Evolutionary conservation across 2,113 vertebrate species (phyloP).

Genomic region (Rhinichthys klamathensis): DNA sequence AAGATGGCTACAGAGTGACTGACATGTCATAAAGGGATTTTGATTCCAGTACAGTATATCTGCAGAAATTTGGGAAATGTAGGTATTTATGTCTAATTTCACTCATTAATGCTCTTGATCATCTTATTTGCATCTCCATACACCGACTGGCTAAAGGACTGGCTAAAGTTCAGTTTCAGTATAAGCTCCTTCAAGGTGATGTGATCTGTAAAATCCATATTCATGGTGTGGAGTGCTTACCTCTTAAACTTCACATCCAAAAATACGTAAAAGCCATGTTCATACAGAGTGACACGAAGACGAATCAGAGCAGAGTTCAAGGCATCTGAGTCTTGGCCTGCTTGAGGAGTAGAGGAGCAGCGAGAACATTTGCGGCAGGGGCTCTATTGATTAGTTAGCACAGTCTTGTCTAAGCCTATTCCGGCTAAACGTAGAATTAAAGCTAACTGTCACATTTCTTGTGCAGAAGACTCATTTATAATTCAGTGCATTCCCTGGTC

Average conservation of each 20-base stretch:
- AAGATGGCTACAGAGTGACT: not conserved
- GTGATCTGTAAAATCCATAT: constrained; percentile 23
- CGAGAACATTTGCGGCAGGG: not conserved
- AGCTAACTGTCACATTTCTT: constrained; percentile 75
- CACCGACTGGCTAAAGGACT: too few species aligned
- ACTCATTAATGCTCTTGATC: not conserved
- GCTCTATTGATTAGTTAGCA: constrained; percentile 68
- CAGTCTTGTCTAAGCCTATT: constrained; percentile 63
- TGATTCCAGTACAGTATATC: not conserved
- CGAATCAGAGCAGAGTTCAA: not conserved
- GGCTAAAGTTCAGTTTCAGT: constrained; percentile 13
- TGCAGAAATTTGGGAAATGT: not conserved
- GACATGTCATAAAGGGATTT: not conserved
- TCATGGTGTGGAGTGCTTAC: not conserved
- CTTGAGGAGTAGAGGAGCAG: constrained; percentile 16
- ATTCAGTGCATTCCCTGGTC: constrained; percentile 65
- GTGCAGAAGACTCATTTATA: constrained; percentile 72
- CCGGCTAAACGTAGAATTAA: constrained; percentile 75
- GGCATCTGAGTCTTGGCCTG: not conserved
- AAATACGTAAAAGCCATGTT: constrained; percentile 6
- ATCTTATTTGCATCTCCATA: not conserved
- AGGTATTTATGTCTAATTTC: not conserved
- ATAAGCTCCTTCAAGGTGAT: not conserved
- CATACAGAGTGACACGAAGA: not conserved
- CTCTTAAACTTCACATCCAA: not conserved